A percentile compares a stretch with the other conserved stretches of the same genome.
Evolutionary conservation across 1,140 invertebrate species (phyloP).

Genomic region (Proales similis): DNA sequence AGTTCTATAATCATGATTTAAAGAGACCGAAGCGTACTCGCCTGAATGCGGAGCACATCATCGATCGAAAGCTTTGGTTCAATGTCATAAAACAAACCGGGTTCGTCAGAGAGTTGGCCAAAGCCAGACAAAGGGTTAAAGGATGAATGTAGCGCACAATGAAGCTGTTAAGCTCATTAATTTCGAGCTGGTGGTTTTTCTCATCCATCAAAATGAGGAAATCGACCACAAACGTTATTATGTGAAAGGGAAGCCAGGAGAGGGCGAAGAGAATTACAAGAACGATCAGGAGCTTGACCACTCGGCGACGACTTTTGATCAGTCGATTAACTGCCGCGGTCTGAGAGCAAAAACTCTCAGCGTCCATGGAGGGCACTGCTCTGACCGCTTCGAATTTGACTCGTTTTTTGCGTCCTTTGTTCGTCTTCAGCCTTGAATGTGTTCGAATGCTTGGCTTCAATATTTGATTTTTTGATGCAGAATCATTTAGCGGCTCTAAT

Average conservation of each 20-base stretch:
- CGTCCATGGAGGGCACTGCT: no score
- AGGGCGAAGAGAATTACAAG: constrained; percentile 23
- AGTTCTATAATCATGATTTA: no score
- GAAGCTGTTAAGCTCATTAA: constrained; percentile 3
- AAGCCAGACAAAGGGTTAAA: constrained; percentile 1
- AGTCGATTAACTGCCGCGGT: constrained; percentile 14
- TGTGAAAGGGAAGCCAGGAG: constrained; percentile 23
- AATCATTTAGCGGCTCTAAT: no score
- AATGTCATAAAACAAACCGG: constrained; percentile 29
- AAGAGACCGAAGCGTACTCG: no score
- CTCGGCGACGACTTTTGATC: constrained; percentile 34
- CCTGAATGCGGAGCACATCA: constrained; percentile 31
- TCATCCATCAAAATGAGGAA: neutral
- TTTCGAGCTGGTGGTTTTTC: neutral
- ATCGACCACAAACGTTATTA: constrained; percentile 31
- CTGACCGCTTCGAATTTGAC: no score
- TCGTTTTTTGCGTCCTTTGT: neutral
- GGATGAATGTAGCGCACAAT: constrained; percentile 25
- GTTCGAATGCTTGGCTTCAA: constrained; percentile 1
- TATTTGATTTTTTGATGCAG: no score
- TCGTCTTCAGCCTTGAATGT: neutral
- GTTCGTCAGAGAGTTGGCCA: constrained; percentile 32
- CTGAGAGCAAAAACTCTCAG: no score
- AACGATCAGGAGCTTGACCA: constrained; percentile 32
- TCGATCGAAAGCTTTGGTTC: constrained; percentile 34